These are phyloP conservation scores for Cepaea hortensis DNA, from an alignment of 2,888 invertebrate species.

Conservation along the genomic window DNA sequence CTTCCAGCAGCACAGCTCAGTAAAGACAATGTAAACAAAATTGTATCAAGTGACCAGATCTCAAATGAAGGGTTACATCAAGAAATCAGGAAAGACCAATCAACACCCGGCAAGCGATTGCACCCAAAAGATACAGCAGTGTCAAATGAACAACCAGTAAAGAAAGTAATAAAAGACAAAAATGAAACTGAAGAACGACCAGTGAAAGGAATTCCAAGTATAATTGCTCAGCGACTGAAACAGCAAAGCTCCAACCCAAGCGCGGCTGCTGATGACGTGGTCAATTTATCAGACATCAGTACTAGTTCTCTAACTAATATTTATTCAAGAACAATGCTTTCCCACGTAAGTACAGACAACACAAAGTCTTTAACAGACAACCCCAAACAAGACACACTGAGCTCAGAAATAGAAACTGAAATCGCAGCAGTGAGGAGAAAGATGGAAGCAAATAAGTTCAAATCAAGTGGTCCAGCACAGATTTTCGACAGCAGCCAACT, in stretches of 20 bases:
- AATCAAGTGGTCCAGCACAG: conserved; percentile 43
- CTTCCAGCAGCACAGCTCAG: background rate
- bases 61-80: background rate
- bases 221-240: conserved; percentile 59
- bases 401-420: conserved; percentile 48
- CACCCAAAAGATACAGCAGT: background rate
- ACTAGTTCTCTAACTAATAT: background rate
- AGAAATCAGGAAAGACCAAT: background rate
- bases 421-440: conserved; percentile 43
- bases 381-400: conserved; percentile 27
- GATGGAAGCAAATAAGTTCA: conserved; percentile 45
- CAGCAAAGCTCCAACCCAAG: conserved; percentile 48
- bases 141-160: background rate
- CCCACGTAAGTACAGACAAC: background rate
- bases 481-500: conserved; percentile 56
- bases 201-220: conserved; percentile 61
- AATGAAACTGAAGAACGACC: conserved; percentile 44
- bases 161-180: background rate
- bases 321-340: conserved; percentile 8
- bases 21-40: background rate
- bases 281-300: background rate
- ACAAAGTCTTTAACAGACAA: background rate
- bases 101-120: background rate
- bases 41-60: background rate
- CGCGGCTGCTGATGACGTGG: conserved; percentile 19